phyloP scores from a whole-genome alignment of 1,140 invertebrate genomes.

The Danaus melanippus region DNA sequence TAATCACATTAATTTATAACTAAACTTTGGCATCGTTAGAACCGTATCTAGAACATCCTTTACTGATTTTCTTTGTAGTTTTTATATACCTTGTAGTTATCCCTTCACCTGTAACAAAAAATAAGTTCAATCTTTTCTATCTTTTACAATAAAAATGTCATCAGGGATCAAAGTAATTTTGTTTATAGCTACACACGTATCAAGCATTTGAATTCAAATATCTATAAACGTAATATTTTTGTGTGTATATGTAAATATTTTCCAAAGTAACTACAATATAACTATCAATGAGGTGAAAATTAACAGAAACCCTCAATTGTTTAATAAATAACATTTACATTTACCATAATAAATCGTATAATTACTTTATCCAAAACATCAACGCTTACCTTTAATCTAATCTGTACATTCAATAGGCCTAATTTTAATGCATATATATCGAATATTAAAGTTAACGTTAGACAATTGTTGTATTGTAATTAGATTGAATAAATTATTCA shows the following conservation, averaged over 20 bases:
- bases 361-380: too few species aligned
- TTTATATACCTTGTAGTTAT: conserved; percentile 8
- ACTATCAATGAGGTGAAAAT: too few species aligned
- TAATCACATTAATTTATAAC: conserved; percentile 45
- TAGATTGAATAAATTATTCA: neutral
- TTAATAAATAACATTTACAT: too few species aligned
- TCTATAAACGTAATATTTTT: too few species aligned
- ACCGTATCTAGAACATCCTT: conserved; percentile 16
- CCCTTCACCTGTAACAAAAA: conserved; percentile 56
- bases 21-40: conserved; percentile 61
- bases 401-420: too few species aligned
- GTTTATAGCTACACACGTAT: neutral
- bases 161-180: neutral
- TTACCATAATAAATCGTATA: too few species aligned
- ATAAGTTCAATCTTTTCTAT: conserved; percentile 4
- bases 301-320: too few species aligned
- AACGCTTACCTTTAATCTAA: too few species aligned
- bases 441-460: neutral
- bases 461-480: neutral
- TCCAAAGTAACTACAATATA: too few species aligned
- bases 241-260: too few species aligned
- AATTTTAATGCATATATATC: too few species aligned
- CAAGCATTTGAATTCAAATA: too few species aligned
- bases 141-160: neutral
- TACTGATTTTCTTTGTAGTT: conserved; percentile 12